These are phyloP conservation scores for Betta splendens DNA, from an alignment of 2,797 vertebrate genomes.

Conservation along the genomic window DNA sequence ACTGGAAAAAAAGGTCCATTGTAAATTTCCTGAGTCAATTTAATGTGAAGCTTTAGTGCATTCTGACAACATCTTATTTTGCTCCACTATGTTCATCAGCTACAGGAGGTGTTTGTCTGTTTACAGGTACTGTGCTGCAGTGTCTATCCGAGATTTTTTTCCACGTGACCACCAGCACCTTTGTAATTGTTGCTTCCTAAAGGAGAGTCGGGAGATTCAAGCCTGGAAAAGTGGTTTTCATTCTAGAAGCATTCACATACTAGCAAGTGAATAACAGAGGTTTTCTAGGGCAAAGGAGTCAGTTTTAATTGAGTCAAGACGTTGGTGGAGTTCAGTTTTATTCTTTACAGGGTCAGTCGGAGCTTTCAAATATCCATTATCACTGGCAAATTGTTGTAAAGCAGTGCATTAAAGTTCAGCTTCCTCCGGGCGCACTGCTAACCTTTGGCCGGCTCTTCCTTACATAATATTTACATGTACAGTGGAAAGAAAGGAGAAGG, in stretches of 20 bases:
- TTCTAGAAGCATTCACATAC: background rate
- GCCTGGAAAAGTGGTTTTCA: constrained; percentile 7
- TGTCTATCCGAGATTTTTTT: background rate
- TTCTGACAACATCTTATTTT: too few species aligned
- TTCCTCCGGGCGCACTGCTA: background rate
- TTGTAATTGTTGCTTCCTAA: constrained; percentile 2
- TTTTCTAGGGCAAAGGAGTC: background rate
- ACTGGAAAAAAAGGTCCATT: too few species aligned
- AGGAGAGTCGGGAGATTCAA: background rate
- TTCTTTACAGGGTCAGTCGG: constrained; percentile 10
- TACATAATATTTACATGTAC: background rate
- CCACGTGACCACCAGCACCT: constrained; percentile 6
- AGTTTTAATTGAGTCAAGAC: constrained; percentile 14
- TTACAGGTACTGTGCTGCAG: background rate
- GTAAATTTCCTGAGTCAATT: background rate
- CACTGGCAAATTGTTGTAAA: constrained; percentile 10
- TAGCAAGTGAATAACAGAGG: background rate
- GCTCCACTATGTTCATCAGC: too few species aligned
- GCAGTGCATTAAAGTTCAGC: background rate
- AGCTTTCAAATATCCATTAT: constrained; percentile 7
- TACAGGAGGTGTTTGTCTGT: background rate
- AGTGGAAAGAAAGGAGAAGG: background rate
- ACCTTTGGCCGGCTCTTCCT: constrained; percentile 9
- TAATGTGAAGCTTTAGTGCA: background rate
- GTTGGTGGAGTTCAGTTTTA: background rate